Evolutionary conservation across 1,140 invertebrate genomes (phyloP), one percentile per base, ranked within the genome.

Genomic region (Cotesia vestalis): DNA sequence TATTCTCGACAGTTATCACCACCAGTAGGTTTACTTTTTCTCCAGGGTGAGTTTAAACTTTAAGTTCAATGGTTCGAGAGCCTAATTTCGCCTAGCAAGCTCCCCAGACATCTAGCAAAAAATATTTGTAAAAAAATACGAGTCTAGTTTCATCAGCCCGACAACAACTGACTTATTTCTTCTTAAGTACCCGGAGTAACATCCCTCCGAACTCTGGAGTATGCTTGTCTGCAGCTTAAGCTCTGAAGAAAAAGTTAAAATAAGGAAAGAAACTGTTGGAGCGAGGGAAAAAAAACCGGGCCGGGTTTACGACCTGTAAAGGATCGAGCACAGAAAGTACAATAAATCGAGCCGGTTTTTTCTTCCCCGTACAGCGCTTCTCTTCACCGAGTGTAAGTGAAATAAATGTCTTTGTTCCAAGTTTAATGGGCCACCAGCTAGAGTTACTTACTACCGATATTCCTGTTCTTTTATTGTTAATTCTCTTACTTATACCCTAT

Each of bases 271-370:
- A 52, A 66, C 27, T 27, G 27, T 27, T 27, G 27, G 27, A 66
- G 36, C 4, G 9, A 27, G 14, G 11, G 11, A 46, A 46, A 46
- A 46, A 14, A 40, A 27, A 27, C 8, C 11, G 9, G 40, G n/a
- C 34, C 14, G 69, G 72, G 76, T 83, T 80, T 79, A 80, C 78
- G 78, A 78, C 75, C 77, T 79, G 75, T 78, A 79, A 81, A 81
- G 80, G 77, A 82, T 80, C 78, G 79, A 80, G 79, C 53, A 72
- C 76, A 75, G 76, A 82, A 82, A 83, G 76, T 78, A 80, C 80
- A 71, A 82, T 82, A 79, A 82, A 82, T 83, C 79, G 78, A 75
- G 75, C 64, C 70, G 75, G 76, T 73, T 78, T 78, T 78, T 75
- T 75, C 57, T 59, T 17, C 9, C 17, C 20, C 14, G 53, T 59